phyloP scores from a whole-genome alignment of 2,113 vertebrate genomes.

The Coptodon bakossiorum region DNA sequence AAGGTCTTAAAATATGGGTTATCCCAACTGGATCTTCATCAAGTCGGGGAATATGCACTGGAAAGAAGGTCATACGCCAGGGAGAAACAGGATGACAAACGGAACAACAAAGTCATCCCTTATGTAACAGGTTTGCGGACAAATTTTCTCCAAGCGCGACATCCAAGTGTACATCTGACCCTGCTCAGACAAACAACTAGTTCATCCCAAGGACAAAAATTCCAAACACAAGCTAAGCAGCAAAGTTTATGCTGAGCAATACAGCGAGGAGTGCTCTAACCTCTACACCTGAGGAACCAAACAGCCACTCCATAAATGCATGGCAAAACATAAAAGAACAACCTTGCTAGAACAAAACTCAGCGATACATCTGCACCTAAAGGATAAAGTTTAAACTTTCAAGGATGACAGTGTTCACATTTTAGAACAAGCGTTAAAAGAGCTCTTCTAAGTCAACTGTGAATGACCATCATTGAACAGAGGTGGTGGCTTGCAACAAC shows the following conservation, averaged over 20 bases:
- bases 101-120: background rate
- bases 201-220: background rate
- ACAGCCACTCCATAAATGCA: background rate
- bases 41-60: background rate
- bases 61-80: background rate
- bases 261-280: background rate
- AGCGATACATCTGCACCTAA: background rate
- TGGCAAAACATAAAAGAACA: background rate
- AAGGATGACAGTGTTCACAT: background rate
- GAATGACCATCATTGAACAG: background rate
- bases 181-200: background rate
- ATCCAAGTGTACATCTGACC: background rate
- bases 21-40: background rate
- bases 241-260: background rate
- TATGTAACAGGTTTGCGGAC: background rate
- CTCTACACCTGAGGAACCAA: background rate
- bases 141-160: accelerated
- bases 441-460: background rate
- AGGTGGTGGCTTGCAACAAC: background rate
- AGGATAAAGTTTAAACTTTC: background rate
- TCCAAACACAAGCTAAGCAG: background rate
- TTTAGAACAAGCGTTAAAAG: accelerated
- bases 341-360: background rate
- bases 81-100: background rate
- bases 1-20: background rate